phyloP scores from a whole-genome alignment of 1,140 invertebrate genomes.

The Papilio polyxenes region DNA sequence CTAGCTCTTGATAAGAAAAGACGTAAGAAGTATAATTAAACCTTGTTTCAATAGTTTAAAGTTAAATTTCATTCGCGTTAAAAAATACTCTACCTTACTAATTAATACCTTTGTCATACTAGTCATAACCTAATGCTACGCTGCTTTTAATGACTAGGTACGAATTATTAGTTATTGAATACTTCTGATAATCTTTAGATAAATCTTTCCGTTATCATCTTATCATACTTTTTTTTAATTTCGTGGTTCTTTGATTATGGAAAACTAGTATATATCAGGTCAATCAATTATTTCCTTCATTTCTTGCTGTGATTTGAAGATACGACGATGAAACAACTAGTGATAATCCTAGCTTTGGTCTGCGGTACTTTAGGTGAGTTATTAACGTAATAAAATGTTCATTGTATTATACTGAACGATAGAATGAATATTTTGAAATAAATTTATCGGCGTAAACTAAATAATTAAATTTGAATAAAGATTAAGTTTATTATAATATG shows the following conservation, averaged over 20 bases:
- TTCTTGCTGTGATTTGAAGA: constrained; percentile 8
- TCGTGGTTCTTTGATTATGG: neutral
- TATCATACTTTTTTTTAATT: neutral
- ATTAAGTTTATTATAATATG: neutral
- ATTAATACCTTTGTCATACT: too few species aligned
- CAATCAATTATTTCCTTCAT: neutral
- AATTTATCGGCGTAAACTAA: too few species aligned
- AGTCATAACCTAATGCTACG: neutral
- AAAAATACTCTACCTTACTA: too few species aligned
- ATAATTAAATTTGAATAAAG: neutral
- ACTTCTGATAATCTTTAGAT: neutral
- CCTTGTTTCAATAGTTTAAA: too few species aligned
- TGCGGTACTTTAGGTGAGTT: constrained; percentile 35
- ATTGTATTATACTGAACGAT: neutral
- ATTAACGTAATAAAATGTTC: neutral
- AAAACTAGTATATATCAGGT: neutral
- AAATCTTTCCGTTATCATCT: neutral
- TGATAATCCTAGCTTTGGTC: neutral
- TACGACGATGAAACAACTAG: neutral
- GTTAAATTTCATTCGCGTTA: too few species aligned
- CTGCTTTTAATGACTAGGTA: neutral
- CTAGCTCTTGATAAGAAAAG: too few species aligned
- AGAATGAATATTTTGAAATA: too few species aligned
- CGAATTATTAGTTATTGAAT: neutral
- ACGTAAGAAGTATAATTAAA: too few species aligned